Percentiles rank a stretch among this genome's conserved stretches.
phyloP scores from a whole-genome alignment of 1,140 invertebrate genomes.

The Drosophila rufa region DNA sequence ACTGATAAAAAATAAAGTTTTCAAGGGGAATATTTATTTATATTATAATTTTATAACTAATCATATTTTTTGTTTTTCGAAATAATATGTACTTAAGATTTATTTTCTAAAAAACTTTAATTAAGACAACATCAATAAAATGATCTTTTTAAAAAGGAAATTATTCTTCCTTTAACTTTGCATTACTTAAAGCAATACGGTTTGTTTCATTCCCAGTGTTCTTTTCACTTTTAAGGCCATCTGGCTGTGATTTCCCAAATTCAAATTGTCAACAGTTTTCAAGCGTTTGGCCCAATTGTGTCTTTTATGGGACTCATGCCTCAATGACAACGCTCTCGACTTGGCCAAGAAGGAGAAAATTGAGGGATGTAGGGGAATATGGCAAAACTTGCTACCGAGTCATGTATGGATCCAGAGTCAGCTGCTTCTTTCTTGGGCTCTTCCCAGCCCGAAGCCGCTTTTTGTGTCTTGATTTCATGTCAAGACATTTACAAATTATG shows the following conservation, averaged over 20 bases:
- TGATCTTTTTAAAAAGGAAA: too few relatives aligned
- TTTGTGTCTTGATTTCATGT: conserved; percentile 54
- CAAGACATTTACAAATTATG: conserved; percentile 76
- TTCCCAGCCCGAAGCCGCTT: conserved; percentile 23
- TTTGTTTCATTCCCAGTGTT: background rate
- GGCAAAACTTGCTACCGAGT: conserved; percentile 17
- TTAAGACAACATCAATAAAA: background rate
- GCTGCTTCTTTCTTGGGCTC: conserved; percentile 20
- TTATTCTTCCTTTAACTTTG: too few relatives aligned
- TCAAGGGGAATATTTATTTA: background rate
- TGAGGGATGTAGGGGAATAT: background rate
- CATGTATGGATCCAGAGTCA: conserved; percentile 35
- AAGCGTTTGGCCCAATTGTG: conserved; percentile 63
- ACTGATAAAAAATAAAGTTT: background rate
- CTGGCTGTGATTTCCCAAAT: conserved; percentile 41
- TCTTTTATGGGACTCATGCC: conserved; percentile 26
- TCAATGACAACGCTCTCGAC: conserved; percentile 6
- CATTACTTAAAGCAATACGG: too few relatives aligned
- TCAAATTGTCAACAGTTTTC: conserved; percentile 76
- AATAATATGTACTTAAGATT: too few relatives aligned
- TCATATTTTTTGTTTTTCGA: background rate
- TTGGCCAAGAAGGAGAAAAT: background rate
- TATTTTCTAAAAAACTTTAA: background rate
- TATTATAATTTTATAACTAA: background rate
- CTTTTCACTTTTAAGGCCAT: conserved; percentile 20